Evolutionary conservation across 2,113 vertebrate genomes (phyloP), one percentile per base, ranked within the genome.

Genomic region (Hymenochirus boettgeri): DNA sequence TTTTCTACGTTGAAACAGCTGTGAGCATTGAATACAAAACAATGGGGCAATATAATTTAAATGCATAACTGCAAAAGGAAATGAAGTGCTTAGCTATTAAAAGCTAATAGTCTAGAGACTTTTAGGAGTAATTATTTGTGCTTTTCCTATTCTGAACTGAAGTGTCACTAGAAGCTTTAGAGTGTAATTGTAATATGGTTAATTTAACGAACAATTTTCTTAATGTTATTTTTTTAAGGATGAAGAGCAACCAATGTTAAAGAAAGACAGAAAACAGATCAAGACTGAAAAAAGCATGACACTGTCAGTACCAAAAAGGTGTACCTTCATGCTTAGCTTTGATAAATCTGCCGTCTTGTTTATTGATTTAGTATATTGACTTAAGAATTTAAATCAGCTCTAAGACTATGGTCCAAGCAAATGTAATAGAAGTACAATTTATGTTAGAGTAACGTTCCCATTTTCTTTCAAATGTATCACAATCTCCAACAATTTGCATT

Each of bases 191-290:
- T 29, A 2, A 22, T 13, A 35, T 9, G 2, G 17, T 31, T 19
- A 56, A 56, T 33, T 33, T 33, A 56, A 54, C 19, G 9, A 35
- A 42, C 17, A 4, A 22, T 22, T 21, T 57, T 57, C 27, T 7
- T 55, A 7, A 15, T 55, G 17, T 29, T 35, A 4, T 45, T 53
- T n/a, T 57, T 58, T 58, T 69, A 52, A 69, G 65, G 48, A 27
- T 7, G 7, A 22, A 10, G 24, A 21, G 15, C 7, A 26, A 27
- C 21, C 48, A 52, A 22, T 15, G 24, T 8, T 23, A 9, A 53
- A 59, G 18, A 24, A 60, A 22, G 5, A 24, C 18, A 69, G n/a
- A 60, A 69, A 23, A 17, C 56, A 23, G 13, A 51, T 35, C 18
- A 12, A 52, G 8, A n/a, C 33, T 31, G 37, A 69, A 59, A 60